Evolutionary conservation across 1,140 invertebrate species (phyloP), one percentile per base, ranked within the genome.

Genomic region (Sogatella furcifera): DNA sequence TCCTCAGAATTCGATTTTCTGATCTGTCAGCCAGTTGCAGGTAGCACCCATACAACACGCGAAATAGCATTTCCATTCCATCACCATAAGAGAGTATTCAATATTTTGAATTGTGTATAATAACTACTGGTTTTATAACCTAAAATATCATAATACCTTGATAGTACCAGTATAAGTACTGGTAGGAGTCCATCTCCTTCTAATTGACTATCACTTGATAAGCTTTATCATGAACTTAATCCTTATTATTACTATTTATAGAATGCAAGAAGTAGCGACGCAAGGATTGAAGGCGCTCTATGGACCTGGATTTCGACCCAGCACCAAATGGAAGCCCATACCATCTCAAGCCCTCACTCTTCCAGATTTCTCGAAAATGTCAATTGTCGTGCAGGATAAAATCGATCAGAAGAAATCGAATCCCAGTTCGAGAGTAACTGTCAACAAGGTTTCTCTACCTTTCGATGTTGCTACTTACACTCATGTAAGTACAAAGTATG

Each of bases 211-310:
- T 61, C 14, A 41, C n/a, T 55, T 41, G 38, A 71, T 73, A 53
- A 71, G n/a, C n/a, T n/a, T 44, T 9, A n/a, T 44, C 14, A 44
- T 44, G 24, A 28, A 28, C 24, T 6, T 2, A 28, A 28, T 28
- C 69, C 59, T 66, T 49, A 8, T 49, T 49, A 6, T 10, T 5
- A 19, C 66, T 66, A 0, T 72, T 69, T 60, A 21, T 65, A 49
- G 46, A 17, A 49, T 49, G 46, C 11, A 8, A 60, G 89, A 91
- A 68, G 83, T 91, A 8, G 81, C 81, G 61, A 74, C 76, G 14
- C 87, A 90, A 74, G 86, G 88, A 14, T 71, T 80, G 43, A 85
- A 85, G 75, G 79, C 81, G 63, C 69, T 89, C 1, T 89, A 88
- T 69, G 81, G 81, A 0, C 75, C 74, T 54, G 70, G 73, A 19